Percentiles rank a stretch among this genome's conserved stretches.
Evolutionary conservation across 2,113 vertebrate genomes (phyloP).

Genomic region (Semnornis frantzii): DNA sequence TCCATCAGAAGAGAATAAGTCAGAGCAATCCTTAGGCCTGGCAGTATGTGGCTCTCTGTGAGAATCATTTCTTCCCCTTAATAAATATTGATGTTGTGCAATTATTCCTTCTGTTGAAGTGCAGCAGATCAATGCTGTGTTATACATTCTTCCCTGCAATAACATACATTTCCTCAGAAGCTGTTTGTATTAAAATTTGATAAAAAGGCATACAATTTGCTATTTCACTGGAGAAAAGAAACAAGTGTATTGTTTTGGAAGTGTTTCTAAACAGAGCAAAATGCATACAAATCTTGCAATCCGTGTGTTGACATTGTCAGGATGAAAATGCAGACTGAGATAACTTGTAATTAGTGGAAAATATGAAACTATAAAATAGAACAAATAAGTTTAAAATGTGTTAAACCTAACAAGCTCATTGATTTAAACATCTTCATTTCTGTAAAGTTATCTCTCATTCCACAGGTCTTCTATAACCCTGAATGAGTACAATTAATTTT

Average conservation of each 20-base stretch:
- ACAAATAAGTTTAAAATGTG: background rate
- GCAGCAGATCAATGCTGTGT: background rate
- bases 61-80: background rate
- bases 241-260: background rate
- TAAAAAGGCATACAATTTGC: background rate
- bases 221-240: background rate
- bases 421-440: background rate
- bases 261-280: background rate
- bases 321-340: background rate
- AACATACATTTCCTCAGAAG: background rate
- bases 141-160: background rate
- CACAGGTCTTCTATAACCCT: background rate
- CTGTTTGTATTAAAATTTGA: background rate
- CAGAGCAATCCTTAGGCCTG: background rate
- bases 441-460: background rate
- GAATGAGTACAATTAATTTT: background rate
- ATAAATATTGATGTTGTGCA: background rate
- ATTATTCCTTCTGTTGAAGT: background rate
- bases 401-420: background rate
- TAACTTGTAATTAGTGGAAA: background rate
- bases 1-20: background rate
- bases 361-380: background rate
- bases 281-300: background rate
- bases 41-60: background rate
- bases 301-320: background rate